phyloP scores from a whole-genome alignment of 2,113 vertebrate species.

The Passerina amoena region DNA sequence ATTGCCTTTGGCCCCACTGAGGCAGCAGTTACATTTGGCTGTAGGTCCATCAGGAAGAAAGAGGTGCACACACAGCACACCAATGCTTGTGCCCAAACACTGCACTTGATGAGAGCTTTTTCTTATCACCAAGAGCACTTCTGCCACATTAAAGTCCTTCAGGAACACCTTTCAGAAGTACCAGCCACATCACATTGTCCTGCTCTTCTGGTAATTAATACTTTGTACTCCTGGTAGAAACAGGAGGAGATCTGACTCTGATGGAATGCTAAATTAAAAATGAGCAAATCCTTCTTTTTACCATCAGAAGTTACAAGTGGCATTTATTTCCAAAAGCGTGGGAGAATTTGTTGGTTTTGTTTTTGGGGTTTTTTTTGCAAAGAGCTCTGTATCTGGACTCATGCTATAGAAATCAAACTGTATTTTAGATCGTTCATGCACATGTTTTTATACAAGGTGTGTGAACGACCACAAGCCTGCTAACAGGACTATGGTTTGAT shows the following conservation, averaged over 20 bases:
- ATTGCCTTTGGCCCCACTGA: neutral
- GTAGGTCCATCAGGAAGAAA: neutral
- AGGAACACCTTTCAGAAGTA: neutral
- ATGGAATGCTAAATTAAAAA: neutral
- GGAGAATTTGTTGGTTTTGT: neutral
- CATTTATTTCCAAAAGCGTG: neutral
- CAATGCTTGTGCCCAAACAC: neutral
- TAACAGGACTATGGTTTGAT: neutral
- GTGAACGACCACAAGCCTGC: neutral
- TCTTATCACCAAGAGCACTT: neutral
- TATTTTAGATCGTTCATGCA: neutral
- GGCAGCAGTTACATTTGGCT: neutral
- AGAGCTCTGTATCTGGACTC: neutral
- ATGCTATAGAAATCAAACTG: neutral
- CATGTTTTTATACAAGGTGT: neutral
- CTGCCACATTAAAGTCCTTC: neutral
- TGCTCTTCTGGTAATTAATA: neutral
- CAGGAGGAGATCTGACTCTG: neutral
- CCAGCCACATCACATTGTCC: neutral
- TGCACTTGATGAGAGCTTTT: neutral
- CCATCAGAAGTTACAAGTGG: neutral
- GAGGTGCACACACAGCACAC: neutral
- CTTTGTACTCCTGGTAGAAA: neutral
- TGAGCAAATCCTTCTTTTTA: neutral
- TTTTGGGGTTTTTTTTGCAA: fast-evolving